Evolutionary conservation across 2,888 invertebrate species (phyloP).

Genomic region (Hermaeophaga mercurialis): DNA sequence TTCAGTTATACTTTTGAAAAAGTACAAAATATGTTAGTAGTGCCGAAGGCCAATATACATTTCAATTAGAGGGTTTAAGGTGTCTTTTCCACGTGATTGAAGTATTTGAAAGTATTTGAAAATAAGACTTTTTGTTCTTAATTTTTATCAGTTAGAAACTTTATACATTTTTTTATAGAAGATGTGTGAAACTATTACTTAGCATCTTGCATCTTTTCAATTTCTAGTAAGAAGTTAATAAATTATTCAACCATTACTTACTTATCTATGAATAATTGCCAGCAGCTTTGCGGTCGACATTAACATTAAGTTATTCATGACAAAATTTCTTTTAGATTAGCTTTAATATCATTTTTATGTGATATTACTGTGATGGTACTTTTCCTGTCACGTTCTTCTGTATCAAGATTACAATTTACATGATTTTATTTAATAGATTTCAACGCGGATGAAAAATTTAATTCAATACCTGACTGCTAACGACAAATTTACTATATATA

Average conservation of each 20-base stretch:
- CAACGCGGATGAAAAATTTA: not conserved
- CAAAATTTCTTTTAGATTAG: slow-evolving; percentile 9
- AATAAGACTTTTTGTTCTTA: too few species aligned
- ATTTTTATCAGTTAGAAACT: too few species aligned
- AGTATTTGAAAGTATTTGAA: too few species aligned
- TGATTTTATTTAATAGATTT: slow-evolving; percentile 7
- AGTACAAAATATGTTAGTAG: too few species aligned
- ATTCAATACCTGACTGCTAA: too few species aligned
- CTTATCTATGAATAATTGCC: slow-evolving; percentile 2
- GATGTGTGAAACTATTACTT: not conserved
- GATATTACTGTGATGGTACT: slow-evolving; percentile 4
- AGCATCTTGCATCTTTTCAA: too few species aligned
- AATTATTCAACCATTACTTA: slow-evolving; percentile 5
- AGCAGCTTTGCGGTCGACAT: slow-evolving; percentile 1
- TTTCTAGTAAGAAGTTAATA: not conserved
- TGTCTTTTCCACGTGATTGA: too few species aligned
- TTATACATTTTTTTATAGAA: not conserved
- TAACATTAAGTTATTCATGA: slow-evolving; percentile 4
- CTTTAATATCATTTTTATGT: slow-evolving; percentile 2
- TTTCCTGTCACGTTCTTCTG: slow-evolving; percentile 14
- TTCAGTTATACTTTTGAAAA: too few species aligned
- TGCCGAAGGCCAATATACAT: too few species aligned
- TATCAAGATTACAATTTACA: slow-evolving; percentile 10
- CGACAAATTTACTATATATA: not conserved
- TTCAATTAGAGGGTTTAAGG: too few species aligned